Evolutionary conservation across 2,113 vertebrate genomes (phyloP), one percentile per base, ranked within the genome.

Genomic region (Gasterosteus nipponicus): DNA sequence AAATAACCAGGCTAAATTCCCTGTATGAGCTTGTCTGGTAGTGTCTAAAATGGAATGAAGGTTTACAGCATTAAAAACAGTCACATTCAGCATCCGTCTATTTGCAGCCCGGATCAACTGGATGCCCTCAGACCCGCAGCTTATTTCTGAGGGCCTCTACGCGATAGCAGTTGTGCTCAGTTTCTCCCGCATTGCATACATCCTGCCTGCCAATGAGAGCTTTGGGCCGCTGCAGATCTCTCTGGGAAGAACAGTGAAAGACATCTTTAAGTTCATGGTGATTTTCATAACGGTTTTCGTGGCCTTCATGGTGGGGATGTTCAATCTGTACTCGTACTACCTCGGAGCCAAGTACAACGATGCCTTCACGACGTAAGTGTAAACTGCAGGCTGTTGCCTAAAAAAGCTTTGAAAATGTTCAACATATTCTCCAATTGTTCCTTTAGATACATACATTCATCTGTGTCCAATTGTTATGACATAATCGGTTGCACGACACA

Each of bases 241-340:
- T 0, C 94, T 99, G 47, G 97, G 97, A 47, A 95, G 97, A 77
- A 99, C 97, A 0, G 95, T 99, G 5, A 98, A 98, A 91, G 97
- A 99, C 84, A 98, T 99, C 86, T 98, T 99, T 92, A 98, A 99
- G 85, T 99, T 99, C 84, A 96, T 99, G 97, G 97, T 99, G 84
- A 97, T 98, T 89, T 99, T 99, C 85, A 97, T 97, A 76, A 98
- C 97, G 87, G 97, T 99, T 61, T 98, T 99, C 78, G 96, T 99
- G 90, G 97, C 97, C 77, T 99, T 99, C 93, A 99, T 98, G 97
- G 96, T 98, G 65, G 97, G 97, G 69, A 98, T 99, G 97, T 99
- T 99, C 91, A 98, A 96, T 78, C 96, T 99, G 77, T 98, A 99
- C 85, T 98, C 97, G 2, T 95, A 97, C 92, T 99, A 99, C 88